These are phyloP conservation scores for Pseudorasbora parva DNA, from an alignment of 2,113 vertebrate genomes.

Conservation along the genomic window DNA sequence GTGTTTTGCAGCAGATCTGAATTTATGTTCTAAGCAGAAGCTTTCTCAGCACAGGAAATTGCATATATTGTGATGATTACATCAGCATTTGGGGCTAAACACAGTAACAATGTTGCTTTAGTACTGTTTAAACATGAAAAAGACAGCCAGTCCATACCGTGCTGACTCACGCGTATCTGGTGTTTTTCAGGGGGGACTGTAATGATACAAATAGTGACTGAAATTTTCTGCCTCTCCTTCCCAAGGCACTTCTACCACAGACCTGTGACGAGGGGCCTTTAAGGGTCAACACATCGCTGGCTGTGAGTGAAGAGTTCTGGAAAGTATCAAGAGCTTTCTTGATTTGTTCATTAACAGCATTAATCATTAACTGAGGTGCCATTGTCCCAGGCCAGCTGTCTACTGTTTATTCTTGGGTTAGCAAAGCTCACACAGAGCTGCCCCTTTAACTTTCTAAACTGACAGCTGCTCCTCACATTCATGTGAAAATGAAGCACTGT, in stretches of 20 bases:
- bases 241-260: constrained; percentile 4
- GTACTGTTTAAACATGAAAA: constrained; percentile 5
- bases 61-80: constrained; percentile 5
- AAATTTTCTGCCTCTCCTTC: not conserved
- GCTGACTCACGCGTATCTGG: constrained; percentile 4
- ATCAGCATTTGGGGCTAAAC: not conserved
- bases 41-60: not conserved
- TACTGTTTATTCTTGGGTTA: constrained; percentile 49
- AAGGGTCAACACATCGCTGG: constrained; percentile 36
- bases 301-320: constrained; percentile 35
- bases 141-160: not conserved
- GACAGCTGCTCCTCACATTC: constrained; percentile 78
- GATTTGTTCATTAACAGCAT: constrained; percentile 60
- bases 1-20: not conserved
- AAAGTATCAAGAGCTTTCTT: constrained; percentile 47
- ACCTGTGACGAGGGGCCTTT: constrained; percentile 3
- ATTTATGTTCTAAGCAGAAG: not conserved
- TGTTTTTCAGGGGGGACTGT: constrained; percentile 3
- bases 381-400: constrained; percentile 61
- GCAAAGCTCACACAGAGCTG: constrained; percentile 31
- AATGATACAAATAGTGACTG: constrained; percentile 4
- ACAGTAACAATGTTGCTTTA: not conserved
- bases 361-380: constrained; percentile 61
- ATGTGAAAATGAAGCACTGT: constrained; percentile 69
- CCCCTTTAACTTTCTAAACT: constrained; percentile 62